Base-by-base conservation (phyloP, 2,113 vertebrate genomes). In the Pithys albifrons region DNA sequence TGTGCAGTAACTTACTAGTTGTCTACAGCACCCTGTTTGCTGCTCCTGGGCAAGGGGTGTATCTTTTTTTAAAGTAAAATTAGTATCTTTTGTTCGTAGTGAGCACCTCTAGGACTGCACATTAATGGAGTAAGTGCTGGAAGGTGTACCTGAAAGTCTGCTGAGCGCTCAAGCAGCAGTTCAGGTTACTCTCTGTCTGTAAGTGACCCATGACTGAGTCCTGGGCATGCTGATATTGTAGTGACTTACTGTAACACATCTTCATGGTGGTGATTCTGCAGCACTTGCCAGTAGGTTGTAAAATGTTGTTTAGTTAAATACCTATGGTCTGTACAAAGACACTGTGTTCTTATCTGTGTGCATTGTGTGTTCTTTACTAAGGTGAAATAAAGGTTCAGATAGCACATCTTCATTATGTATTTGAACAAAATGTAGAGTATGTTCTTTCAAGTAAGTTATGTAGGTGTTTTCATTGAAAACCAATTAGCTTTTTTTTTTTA, bases 91-190 rank as follows among this genome's bases (percentile, higher is more conserved):
- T 67, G 27, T 89, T 35, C 28, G 16, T 45, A 39, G 49, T 19
- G 16, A 75, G 54, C 67, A 48, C 55, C 24, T 77, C 14, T 48
- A 41, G 61, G 48, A n/a, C 33, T 90, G 86, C 41, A 49, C 86
- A 23, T 58, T 48, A 75, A 93, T 96, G 91, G 91, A 98, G 90
- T 96, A 97, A 97, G 97, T 98, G 97, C 97, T 97, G 93, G 97
- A 97, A 98, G 96, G 85, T 91, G 45, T 77, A 95, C 95, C 98
- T 84, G 87, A 97, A 98, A 98, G 97, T 98, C 95, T 72, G 94
- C 75, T 19, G 92, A 67, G 83, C 54, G 33, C 52, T 84, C 55
- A 88, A 33, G 16, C 35, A 55, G 19, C n/a, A 72, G 70, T 97
- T 97, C 84, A 88, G 89, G 94, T 95, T 97, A 94, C 89, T 95